Base-by-base conservation (phyloP, 1,140 invertebrate genomes). In the Ips nitidus region DNA sequence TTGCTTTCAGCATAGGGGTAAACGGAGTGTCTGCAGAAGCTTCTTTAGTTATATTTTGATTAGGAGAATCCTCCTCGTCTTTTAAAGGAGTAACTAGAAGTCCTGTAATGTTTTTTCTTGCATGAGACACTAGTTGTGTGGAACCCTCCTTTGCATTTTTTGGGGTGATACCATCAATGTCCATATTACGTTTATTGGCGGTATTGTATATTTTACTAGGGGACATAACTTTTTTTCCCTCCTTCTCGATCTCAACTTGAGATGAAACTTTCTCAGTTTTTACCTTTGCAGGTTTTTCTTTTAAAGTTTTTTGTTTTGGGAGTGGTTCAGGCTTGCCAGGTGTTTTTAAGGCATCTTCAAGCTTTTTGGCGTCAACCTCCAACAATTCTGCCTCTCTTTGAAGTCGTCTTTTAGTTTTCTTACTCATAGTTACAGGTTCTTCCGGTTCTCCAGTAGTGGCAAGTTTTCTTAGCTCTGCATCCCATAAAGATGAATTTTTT, bases 41-140 rank as follows among this genome's bases (percentile, higher is more conserved):
- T 40, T 22, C 57, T 8, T 62, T 37, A 47, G 45, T 3, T 37
- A 45, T 5, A 7, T 50, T 50, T 22, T 52, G 67, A 74, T 38
- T 78, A 68, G 72, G 72, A 41, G 77, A 74, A 8, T 73, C 7
- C 6, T 38, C 7, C 37, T 59, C 53, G 42, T 73, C 67, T 68
- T 80, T 80, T 37, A 74, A 50, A n/a, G 78, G 78, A 4, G 78
- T 79, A 67, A 76, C 72, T 37, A 78, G 61, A 6, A 71, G 22
- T 6, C 67, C 61, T 3, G 57, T 74, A 41, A 75, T 73, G 41
- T 71, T 70, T 45, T 57, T 74, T 6, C 60, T 57, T 38, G 65
- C 57, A 61, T 69, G 64, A 38, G 64, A 41, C 6, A 59, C 8
- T 4, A 37, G 40, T 47, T 58, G 61, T 41, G 60, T 43, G 3